Base-by-base conservation (phyloP, 2,797 vertebrate species). In the Helostoma temminkii region DNA sequence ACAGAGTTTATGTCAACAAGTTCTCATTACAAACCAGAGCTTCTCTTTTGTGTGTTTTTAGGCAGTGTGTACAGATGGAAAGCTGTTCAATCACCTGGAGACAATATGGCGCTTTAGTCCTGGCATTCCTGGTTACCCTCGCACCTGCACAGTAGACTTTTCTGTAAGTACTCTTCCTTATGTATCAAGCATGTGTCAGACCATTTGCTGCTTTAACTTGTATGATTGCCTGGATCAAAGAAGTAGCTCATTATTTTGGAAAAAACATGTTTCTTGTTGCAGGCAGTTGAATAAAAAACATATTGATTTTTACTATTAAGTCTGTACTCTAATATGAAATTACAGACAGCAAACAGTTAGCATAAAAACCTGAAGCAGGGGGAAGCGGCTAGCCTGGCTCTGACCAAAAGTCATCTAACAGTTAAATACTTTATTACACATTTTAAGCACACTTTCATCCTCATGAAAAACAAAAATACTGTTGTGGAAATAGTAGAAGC, bases 91-190 rank as follows among this genome's bases (percentile, higher is more conserved):
- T 89, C 97, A 99, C 81, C 91, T 99, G 88, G 97, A 98, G 90
- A 97, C 96, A 0, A 95, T 95, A 89, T 98, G 97, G 97, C 94
- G 96, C 69, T 98, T 99, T 87, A 97, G 97, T 88, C 97, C 97
- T 15, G 97, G 97, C 63, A 95, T 98, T 87, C 96, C 97, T 11
- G 96, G 96, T 59, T 98, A 99, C 77, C 96, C 97, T 18, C 96
- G 97, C 76, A 98, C 96, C 71, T 97, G 96, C 89, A 98, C 97
- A 0, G 96, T 98, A 86, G 97, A 99, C 86, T 98, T 99, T 91
- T 97, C 97, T 82, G 97, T 98, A 87, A 94, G 95, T 93, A 53
- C 22, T 5, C 3, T 50, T 65, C 6, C 19, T 42, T 9, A n/a
- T 56, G 32, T 22, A n/a, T 7, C 1, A 2, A 11, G 2, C 12